Conservation (phyloP, 1,140 invertebrate species). For the Meloidogyne floridensis region DNA sequence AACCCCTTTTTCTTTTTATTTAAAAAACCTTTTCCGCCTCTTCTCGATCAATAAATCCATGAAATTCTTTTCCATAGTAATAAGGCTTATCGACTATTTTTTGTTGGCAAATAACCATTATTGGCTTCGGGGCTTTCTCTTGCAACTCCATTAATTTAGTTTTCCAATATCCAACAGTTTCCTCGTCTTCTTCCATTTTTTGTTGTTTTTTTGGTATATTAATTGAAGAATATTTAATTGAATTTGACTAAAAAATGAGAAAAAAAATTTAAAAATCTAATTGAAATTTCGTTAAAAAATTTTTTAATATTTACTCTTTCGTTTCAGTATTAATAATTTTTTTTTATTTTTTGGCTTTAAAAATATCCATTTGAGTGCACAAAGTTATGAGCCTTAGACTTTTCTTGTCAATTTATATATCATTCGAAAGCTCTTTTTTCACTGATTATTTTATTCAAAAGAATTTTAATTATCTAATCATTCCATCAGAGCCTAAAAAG, state of each 20-base stretch:
- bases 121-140: conserved; percentile 60
- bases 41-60: conserved; percentile 54
- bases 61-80: conserved; percentile 60
- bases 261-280: background rate
- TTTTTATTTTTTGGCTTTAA: too few species aligned
- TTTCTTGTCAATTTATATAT: too few species aligned
- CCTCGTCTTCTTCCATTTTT: conserved; percentile 28
- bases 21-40: conserved; percentile 53
- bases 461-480: background rate
- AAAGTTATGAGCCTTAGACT: too few species aligned
- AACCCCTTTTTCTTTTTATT: conserved; percentile 36
- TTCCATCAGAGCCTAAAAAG: too few species aligned
- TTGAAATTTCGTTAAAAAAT: conserved; percentile 12
- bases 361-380: too few species aligned
- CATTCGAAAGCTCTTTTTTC: background rate
- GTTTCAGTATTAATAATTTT: too few species aligned
- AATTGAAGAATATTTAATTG: background rate
- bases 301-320: background rate
- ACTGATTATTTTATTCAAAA: conserved; percentile 5
- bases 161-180: conserved; percentile 58
- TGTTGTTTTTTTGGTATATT: background rate
- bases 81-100: conserved; percentile 43
- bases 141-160: conserved; percentile 62
- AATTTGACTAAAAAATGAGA: background rate
- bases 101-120: conserved; percentile 40